These are phyloP conservation scores for Liasis olivaceus DNA, from an alignment of 2,797 vertebrate species.

Conservation along the genomic window DNA sequence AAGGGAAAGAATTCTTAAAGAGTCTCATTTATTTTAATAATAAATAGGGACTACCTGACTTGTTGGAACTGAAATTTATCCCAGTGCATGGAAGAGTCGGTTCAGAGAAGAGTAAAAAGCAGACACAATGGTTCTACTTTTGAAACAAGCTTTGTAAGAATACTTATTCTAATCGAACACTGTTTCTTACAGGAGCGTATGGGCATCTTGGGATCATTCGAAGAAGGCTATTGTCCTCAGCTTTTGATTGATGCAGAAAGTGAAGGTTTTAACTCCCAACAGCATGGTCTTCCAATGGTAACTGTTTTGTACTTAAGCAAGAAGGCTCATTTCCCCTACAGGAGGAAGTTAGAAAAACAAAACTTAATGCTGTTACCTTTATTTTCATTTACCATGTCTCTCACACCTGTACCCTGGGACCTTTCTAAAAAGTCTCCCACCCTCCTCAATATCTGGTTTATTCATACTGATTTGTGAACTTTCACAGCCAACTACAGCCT, in stretches of 20 bases:
- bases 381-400: background rate
- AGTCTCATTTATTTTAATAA: background rate
- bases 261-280: background rate
- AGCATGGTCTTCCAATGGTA: background rate
- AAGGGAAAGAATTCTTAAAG: background rate
- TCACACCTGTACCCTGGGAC: background rate
- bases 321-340: background rate
- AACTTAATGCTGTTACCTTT: too few relatives aligned
- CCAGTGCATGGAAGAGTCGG: background rate
- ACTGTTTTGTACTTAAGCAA: background rate
- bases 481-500: background rate
- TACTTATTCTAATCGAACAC: background rate
- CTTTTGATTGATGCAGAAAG: background rate
- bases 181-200: background rate
- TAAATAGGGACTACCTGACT: background rate
- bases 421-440: too few relatives aligned
- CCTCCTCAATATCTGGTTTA: background rate
- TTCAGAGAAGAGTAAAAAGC: background rate
- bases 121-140: background rate
- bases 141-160: background rate
- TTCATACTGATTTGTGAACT: background rate
- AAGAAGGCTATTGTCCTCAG: background rate
- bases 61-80: background rate
- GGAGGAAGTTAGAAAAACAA: background rate
- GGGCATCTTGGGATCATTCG: background rate